A percentile compares a stretch with the other conserved stretches of the same genome.
phyloP scores from a whole-genome alignment of 2,113 vertebrate genomes.

The Forbesichthys papilliferus region DNA sequence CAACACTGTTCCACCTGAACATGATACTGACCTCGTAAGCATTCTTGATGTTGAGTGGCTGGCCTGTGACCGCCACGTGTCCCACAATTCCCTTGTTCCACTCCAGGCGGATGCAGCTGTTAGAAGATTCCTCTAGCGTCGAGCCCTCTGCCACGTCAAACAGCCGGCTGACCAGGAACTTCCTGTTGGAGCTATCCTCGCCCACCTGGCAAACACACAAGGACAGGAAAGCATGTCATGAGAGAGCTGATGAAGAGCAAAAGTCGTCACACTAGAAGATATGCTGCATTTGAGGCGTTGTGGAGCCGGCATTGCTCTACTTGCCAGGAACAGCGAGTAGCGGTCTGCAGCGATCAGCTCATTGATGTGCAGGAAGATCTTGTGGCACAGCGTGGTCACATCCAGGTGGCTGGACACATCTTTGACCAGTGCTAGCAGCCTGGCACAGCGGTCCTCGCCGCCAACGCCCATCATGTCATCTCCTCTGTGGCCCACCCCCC shows the following conservation, averaged over 20 bases:
- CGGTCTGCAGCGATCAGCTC: conserved; percentile 93
- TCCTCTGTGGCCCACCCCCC: conserved; percentile 30
- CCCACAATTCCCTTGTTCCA: conserved; percentile 99
- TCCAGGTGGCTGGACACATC: conserved; percentile 97
- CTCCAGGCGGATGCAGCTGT: conserved; percentile 90
- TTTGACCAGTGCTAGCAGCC: conserved; percentile 93
- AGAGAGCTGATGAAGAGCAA: background rate
- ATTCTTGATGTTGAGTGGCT: conserved; percentile 93
- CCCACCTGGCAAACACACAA: conserved; percentile 71
- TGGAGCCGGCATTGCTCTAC: background rate
- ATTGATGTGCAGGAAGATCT: conserved; percentile 96
- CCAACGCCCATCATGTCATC: conserved; percentile 28
- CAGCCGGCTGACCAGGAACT: conserved; percentile 91
- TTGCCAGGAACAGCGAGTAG: conserved; percentile 91
- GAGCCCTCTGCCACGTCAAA: conserved; percentile 97
- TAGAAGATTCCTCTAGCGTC: conserved; percentile 92
- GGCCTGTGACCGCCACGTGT: conserved; percentile 90
- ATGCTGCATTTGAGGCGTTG: background rate
- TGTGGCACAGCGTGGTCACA: conserved; percentile 93
- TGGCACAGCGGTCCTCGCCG: conserved; percentile 80
- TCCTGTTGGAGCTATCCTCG: conserved; percentile 94
- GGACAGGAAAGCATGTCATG: conserved; percentile 8
- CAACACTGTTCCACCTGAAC: too few relatives aligned
- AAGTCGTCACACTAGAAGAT: background rate
- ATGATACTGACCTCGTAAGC: conserved; percentile 87